Percentiles rank a stretch among this genome's conserved stretches.
phyloP scores from a whole-genome alignment of 1,140 invertebrate species.

The Bombus vancouverensis region DNA sequence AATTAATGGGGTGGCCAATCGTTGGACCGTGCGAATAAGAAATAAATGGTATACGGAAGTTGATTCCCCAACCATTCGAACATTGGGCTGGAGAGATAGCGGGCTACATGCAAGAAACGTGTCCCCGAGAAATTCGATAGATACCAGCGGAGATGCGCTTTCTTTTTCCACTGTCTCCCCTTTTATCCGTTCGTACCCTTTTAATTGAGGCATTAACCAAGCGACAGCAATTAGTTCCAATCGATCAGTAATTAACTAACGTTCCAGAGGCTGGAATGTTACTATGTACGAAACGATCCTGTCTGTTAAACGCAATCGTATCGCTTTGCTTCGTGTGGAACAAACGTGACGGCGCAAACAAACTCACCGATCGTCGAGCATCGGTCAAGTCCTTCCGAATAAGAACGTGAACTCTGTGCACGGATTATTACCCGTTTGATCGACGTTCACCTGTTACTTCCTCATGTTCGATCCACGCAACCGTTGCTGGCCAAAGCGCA shows the following conservation, averaged over 20 bases:
- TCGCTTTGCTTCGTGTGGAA: not conserved
- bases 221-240: slow-evolving; percentile 74
- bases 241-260: slow-evolving; percentile 72
- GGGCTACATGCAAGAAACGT: not conserved
- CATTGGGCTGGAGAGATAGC: not conserved
- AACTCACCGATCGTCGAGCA: slow-evolving; percentile 27
- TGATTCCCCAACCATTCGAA: slow-evolving; percentile 24
- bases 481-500: not conserved
- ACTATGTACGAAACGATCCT: not conserved
- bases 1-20: slow-evolving; percentile 23
- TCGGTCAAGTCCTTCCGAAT: not conserved
- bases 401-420: not conserved
- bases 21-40: slow-evolving; percentile 26
- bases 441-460: slow-evolving; percentile 53
- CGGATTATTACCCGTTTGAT: slow-evolving; percentile 49
- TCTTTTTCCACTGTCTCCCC: not conserved
- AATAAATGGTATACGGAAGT: slow-evolving; percentile 25
- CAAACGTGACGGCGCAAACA: slow-evolving; percentile 39
- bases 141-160: not conserved
- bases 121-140: slow-evolving; percentile 13
- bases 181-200: slow-evolving; percentile 41
- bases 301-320: not conserved
- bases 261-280: slow-evolving; percentile 50
- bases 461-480: slow-evolving; percentile 9
- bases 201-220: slow-evolving; percentile 74